Base-by-base conservation (phyloP, 2,113 vertebrate species). In the Atractosteus spatula region DNA sequence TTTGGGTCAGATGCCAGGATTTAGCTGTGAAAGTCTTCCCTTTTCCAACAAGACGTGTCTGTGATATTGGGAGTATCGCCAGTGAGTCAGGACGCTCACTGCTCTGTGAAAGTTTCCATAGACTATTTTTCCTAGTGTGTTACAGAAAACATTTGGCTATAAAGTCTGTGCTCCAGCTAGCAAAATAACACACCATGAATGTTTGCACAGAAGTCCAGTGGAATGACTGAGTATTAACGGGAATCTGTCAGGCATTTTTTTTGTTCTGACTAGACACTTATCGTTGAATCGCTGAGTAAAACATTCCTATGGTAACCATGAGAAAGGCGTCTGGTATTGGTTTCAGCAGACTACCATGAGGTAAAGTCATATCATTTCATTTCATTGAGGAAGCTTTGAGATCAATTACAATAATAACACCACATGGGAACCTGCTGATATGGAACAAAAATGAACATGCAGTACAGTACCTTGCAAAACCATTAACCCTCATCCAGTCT, bases 61-160 rank as follows among this genome's bases (percentile, higher is more conserved):
- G 76, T 68, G 70, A 78, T 62, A 78, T 71, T 66, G 69, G 68
- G 62, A 76, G 55, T 13, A 51, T n/a, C 62, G 69, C 71, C 63
- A 68, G 47, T 80, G 74, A 78, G 77, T 83, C 74, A 74, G 64
- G 79, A 69, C 69, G 66, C 72, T 79, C 83, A 77, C 70, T n/a
- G 11, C 44, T 80, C 72, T 86, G 82, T 82, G 82, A 89, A 88
- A 76, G 79, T 89, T 88, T 84, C 85, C 80, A 76, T 69, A 84
- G 77, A 87, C 66, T 55, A 62, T 76, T 63, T 44, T 45, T 13
- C 16, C 69, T 51, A 67, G 76, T 76, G 78, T 81, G 73, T 74
- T 51, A 16, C 16, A 68, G 63, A 69, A 74, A 14, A 64, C 47
- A 51, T 62, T 78, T 71, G 59, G 55, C 5, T 59, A 13, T 59